A percentile compares a stretch with the other conserved stretches of the same genome.
Evolutionary conservation across 2,113 vertebrate species (phyloP).

Genomic region (Crotalus horridus): DNA sequence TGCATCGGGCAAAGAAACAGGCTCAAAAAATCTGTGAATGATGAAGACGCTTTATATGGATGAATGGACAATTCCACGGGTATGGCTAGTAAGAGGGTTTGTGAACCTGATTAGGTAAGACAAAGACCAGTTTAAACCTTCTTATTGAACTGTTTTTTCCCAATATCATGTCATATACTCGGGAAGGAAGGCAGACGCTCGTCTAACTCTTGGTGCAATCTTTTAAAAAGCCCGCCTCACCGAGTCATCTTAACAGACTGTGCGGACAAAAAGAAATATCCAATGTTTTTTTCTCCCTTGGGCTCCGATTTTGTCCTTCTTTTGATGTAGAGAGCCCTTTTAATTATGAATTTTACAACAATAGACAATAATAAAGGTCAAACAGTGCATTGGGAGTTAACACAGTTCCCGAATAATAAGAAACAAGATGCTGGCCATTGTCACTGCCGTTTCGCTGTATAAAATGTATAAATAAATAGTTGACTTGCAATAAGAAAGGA

Average conservation of each 20-base stretch:
- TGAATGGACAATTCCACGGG: slow-evolving; percentile 1
- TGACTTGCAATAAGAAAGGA: slow-evolving; percentile 22
- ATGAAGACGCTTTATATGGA: slow-evolving; percentile 17
- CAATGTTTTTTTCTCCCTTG: slow-evolving; percentile 1
- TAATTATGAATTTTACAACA: neutral
- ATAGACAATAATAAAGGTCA: accelerated
- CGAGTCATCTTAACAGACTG: neutral
- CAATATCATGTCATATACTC: neutral
- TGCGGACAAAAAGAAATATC: neutral
- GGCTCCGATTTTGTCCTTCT: slow-evolving; percentile 8
- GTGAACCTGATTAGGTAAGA: neutral
- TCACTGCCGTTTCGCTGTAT: slow-evolving; percentile 33
- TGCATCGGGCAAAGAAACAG: neutral
- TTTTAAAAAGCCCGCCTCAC: slow-evolving; percentile 11
- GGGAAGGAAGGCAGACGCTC: neutral
- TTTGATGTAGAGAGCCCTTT: slow-evolving; percentile 2
- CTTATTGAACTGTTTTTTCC: neutral
- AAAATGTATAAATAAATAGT: slow-evolving; percentile 40
- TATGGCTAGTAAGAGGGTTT: neutral
- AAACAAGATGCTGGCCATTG: slow-evolving; percentile 23
- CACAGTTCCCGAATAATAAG: slow-evolving; percentile 8
- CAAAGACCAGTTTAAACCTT: slow-evolving; percentile 7
- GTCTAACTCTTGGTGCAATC: slow-evolving; percentile 7
- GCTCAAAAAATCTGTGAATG: neutral
- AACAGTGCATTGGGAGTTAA: slow-evolving; percentile 4